Base-by-base conservation (phyloP, 1,140 invertebrate genomes). In the Lepidurus arcticus region DNA sequence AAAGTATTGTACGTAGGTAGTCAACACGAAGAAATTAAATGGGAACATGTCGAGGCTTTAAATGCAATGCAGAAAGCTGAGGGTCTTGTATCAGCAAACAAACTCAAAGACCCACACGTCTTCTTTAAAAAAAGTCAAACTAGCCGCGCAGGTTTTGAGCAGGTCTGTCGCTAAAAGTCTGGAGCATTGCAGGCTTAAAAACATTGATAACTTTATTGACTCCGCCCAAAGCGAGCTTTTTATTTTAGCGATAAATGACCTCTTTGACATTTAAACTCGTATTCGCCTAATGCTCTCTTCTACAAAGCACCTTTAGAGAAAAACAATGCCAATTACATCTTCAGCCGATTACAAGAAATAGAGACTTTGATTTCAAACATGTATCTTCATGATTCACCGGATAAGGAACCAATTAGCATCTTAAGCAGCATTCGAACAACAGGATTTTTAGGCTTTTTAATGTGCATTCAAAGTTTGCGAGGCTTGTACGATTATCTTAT, bases 121-220 rank as follows among this genome's bases (percentile, higher is more conserved):
- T 73, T 81, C 77, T 84, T 78, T 77, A n/a, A 78, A 8, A 80
- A 82, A 84, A 77, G 82, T 84, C 10, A 82, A 82, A 77, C 75
- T 85, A 73, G 82, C 81, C 42, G 80, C 80, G 16, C 83, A 85
- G 82, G 77, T 81, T 42, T 78, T 85, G 9, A 85, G 84, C 81
- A 24, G 80, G 16, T 83, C 81, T 78, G 81, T 82, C 53, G 78
- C 81, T 44, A 65, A 82, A 45, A 77, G 80, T 13, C 74, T 84
- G n/a, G 76, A 79, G 81, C 85, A 80, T 82, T 80, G 79, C 79
- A 10, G 43, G 45, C n/a, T 80, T 47, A 47, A 47, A 47, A 47
- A 47, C 16, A 47, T 47, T 47, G 45, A 47, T 47, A 47, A 47
- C 45, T 47, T 47, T 47, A 47, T 47, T 47, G 45, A 47, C 16